phyloP scores from a whole-genome alignment of 2,888 invertebrate species.

The Himalopsyche tibetana region DNA sequence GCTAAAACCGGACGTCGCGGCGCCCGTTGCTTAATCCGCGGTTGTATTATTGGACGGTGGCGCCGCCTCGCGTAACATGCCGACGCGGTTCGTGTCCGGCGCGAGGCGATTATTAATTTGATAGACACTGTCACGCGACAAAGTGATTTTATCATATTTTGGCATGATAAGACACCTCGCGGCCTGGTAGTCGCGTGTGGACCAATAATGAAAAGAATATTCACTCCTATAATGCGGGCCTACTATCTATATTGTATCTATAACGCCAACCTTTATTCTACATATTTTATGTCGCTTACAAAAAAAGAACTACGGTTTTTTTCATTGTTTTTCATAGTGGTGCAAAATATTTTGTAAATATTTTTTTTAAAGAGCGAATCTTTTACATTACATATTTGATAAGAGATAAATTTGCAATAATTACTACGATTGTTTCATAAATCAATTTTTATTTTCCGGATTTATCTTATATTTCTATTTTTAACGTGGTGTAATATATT shows the following conservation, averaged over 20 bases:
- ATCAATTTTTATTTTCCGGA: too few relatives aligned
- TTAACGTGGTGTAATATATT: too few relatives aligned
- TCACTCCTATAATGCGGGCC: background rate
- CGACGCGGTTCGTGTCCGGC: slow-evolving; percentile 15
- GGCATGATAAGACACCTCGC: slow-evolving; percentile 28
- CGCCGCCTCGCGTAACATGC: slow-evolving; percentile 13
- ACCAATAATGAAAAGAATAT: background rate
- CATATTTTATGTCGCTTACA: background rate
- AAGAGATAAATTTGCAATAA: too few relatives aligned
- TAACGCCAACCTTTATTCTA: background rate
- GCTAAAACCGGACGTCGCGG: slow-evolving; percentile 19
- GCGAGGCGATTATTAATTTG: slow-evolving; percentile 24
- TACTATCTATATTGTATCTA: background rate
- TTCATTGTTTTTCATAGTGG: background rate
- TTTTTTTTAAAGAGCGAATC: too few relatives aligned
- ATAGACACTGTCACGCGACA: slow-evolving; percentile 26
- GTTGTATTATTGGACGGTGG: background rate
- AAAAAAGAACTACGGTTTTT: background rate
- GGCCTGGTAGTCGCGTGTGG: background rate
- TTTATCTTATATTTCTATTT: too few relatives aligned
- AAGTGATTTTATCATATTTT: slow-evolving; percentile 32
- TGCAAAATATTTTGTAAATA: too few relatives aligned
- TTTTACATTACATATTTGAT: too few relatives aligned
- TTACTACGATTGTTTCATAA: too few relatives aligned
- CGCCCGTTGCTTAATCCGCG: background rate